phyloP scores from a whole-genome alignment of 2,797 vertebrate species.

The Etheostoma nigrum region DNA sequence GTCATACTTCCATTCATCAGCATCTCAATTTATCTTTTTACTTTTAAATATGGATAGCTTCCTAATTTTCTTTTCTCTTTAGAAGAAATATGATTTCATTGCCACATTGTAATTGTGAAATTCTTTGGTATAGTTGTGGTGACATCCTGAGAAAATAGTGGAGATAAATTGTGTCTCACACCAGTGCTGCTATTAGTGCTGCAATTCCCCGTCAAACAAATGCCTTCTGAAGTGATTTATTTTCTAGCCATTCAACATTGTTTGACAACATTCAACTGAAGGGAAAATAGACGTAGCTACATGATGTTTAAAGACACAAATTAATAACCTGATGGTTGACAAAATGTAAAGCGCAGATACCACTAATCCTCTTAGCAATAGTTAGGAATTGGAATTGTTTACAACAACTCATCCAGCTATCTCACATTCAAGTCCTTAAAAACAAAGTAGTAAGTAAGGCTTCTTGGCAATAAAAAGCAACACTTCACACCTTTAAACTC shows the following conservation, averaged over 20 bases:
- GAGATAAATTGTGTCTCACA: not conserved
- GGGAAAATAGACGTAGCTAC: not conserved
- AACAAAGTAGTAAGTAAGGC: not conserved
- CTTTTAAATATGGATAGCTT: not conserved
- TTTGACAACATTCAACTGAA: not conserved
- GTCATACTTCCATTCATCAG: slow-evolving; percentile 10
- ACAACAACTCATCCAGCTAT: not conserved
- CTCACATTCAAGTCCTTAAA: not conserved
- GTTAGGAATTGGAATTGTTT: not conserved
- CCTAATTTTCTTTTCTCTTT: not conserved
- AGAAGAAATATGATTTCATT: too few species aligned
- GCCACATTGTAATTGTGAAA: not conserved
- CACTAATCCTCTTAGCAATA: slow-evolving; percentile 6
- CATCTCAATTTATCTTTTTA: not conserved
- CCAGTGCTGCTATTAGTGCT: not conserved
- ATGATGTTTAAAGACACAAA: not conserved
- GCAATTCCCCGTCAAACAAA: not conserved
- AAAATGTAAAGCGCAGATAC: not conserved
- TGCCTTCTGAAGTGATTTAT: not conserved
- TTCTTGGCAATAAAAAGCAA: not conserved
- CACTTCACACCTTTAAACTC: not conserved
- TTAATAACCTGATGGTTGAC: not conserved
- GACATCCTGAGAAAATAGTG: not conserved
- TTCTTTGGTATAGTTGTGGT: not conserved
- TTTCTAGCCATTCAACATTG: too few species aligned